Percentiles rank a stretch among this genome's conserved stretches.
phyloP scores from a whole-genome alignment of 2,797 vertebrate genomes.

The Macropodus opercularis region DNA sequence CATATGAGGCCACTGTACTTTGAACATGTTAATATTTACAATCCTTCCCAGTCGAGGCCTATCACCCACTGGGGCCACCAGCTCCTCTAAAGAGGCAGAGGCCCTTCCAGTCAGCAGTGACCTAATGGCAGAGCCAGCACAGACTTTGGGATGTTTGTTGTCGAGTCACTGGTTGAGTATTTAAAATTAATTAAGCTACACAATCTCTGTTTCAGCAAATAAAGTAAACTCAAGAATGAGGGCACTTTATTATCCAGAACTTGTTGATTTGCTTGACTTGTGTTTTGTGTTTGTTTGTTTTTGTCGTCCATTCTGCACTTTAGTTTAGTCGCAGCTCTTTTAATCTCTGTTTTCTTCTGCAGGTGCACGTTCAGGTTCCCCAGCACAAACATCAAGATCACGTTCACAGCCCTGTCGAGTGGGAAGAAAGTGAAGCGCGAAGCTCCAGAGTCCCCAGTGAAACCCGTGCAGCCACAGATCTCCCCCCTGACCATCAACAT shows the following conservation, averaged over 20 bases:
- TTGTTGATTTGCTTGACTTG: background rate
- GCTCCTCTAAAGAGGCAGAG: background rate
- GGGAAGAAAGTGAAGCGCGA: slow-evolving; percentile 90
- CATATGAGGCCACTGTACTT: background rate
- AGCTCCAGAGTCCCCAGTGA: slow-evolving; percentile 90
- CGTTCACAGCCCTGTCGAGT: slow-evolving; percentile 92
- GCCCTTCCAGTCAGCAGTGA: background rate
- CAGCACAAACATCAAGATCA: slow-evolving; percentile 99
- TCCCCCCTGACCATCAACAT: slow-evolving; percentile 98
- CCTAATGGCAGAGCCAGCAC: background rate
- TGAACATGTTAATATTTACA: slow-evolving; percentile 1
- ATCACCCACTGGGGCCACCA: background rate
- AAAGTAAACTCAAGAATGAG: background rate
- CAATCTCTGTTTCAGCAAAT: slow-evolving; percentile 17
- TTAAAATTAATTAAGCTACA: slow-evolving; percentile 20
- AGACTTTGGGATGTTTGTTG: background rate
- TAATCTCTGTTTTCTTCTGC: slow-evolving; percentile 18
- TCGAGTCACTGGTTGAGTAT: slow-evolving; percentile 13
- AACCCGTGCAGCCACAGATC: slow-evolving; percentile 93
- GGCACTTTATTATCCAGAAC: background rate
- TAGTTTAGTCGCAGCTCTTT: too few relatives aligned
- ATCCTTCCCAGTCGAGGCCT: background rate
- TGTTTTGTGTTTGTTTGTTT: background rate
- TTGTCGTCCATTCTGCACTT: background rate
- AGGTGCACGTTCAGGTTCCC: slow-evolving; percentile 99